Evolutionary conservation across 2,797 vertebrate species (phyloP), one percentile per base, ranked within the genome.

Genomic region (Neolamprologus multifasciatus): DNA sequence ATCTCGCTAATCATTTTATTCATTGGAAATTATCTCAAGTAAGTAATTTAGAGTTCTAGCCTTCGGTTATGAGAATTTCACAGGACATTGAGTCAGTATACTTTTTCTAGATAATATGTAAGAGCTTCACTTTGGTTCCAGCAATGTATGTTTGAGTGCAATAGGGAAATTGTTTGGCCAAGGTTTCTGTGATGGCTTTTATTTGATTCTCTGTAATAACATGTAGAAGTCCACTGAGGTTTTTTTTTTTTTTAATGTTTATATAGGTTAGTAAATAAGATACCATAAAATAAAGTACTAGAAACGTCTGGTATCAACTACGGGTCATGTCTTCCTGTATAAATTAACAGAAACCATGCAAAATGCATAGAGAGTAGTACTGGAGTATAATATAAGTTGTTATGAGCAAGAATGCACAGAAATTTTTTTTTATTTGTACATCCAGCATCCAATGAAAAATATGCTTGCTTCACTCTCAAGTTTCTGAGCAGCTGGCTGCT

Each of bases 1-100:
- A 81, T 86, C 62, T 78, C 62, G 51, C 55, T 69, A 19, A 89
- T 92, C 69, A 91, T 76, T 88, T 79, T 71, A 81, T 85, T 85
- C 62, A 87, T 13, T 71, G 6, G 23, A 79, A 90, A 82, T 92
- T 79, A 86, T 64, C 36, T 86, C 21, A 82, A 88, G 69, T 77
- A 88, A 89, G 77, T 90, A 5, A 86, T 80, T 88, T 84, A 10
- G 55, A 85, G 67, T 26, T 55, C 23, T 78, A 23, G 80, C 77
- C 82, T 57, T 71, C 1, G 26, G 88, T n/a, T 55, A 59, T 16
- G 51, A 71, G 31, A 57, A 81, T 88, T 82, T 83, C 81, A 57
- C 79, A 57, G 57, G 55, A 87, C 67, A 77, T 4, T 7, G n/a
- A 82, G 77, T 78, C 76, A 54, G n/a, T 11, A 7, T 74, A 76